Evolutionary conservation across 2,888 invertebrate genomes (phyloP).

Genomic region (Chaitophorus viminalis): DNA sequence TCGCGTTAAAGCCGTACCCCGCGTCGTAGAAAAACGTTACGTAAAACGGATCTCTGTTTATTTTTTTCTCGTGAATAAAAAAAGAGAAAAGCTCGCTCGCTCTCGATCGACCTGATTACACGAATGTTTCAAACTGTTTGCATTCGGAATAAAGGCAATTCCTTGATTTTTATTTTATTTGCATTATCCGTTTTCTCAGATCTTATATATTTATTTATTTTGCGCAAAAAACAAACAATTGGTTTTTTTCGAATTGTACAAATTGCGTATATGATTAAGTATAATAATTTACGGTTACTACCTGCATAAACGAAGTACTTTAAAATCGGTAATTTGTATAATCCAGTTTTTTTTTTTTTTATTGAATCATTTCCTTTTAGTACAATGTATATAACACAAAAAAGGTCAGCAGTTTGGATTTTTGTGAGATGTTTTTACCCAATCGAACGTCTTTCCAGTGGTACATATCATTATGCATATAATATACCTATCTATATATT

Average conservation of each 20-base stretch:
- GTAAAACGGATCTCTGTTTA: slow-evolving; percentile 1
- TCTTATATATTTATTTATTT: slow-evolving; percentile 23
- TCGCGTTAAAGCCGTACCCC: not conserved
- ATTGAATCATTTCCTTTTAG: no score
- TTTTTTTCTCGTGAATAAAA: not conserved
- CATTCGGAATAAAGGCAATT: slow-evolving; percentile 34
- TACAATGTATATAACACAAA: no score
- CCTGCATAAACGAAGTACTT: not conserved
- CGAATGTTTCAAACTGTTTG: slow-evolving; percentile 38
- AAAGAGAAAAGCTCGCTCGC: not conserved
- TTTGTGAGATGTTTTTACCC: not conserved
- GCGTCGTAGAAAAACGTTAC: not conserved
- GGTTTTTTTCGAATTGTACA: not conserved
- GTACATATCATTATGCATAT: no score
- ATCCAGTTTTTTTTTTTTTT: not conserved
- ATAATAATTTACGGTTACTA: not conserved
- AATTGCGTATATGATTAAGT: not conserved
- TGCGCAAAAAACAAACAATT: slow-evolving; percentile 10
- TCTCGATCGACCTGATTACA: slow-evolving; percentile 45
- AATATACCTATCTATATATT: not conserved
- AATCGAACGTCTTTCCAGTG: not conserved
- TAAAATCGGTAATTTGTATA: not conserved
- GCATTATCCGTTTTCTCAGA: slow-evolving; percentile 1
- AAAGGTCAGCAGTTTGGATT: not conserved
- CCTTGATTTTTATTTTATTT: slow-evolving; percentile 44